Evolutionary conservation across 2,113 vertebrate species (phyloP).

Genomic region (human (Homo sapiens)): GRCh38 chrX:43828001-43828500

Average conservation of each 20-base stretch:
- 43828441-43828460: background rate
- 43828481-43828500: background rate
- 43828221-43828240: background rate
- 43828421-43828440: background rate
- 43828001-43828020: conserved; percentile 42
- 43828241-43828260: background rate
- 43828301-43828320: background rate
- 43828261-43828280: conserved; percentile 28
- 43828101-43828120: conserved; percentile 23
- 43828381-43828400: conserved; percentile 41
- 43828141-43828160: background rate
- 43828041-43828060: conserved; percentile 48
- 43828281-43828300: background rate
- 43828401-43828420: background rate
- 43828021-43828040: conserved; percentile 27
- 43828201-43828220: background rate
- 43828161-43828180: background rate
- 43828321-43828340: background rate
- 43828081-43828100: conserved; percentile 61
- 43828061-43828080: conserved; percentile 32
- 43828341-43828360: background rate
- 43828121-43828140: background rate
- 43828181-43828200: background rate
- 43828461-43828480: background rate
- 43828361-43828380: background rate